These are phyloP conservation scores for Pantherophis alleghaniensis DNA, from an alignment of 2,797 vertebrate genomes.

Conservation along the genomic window DNA sequence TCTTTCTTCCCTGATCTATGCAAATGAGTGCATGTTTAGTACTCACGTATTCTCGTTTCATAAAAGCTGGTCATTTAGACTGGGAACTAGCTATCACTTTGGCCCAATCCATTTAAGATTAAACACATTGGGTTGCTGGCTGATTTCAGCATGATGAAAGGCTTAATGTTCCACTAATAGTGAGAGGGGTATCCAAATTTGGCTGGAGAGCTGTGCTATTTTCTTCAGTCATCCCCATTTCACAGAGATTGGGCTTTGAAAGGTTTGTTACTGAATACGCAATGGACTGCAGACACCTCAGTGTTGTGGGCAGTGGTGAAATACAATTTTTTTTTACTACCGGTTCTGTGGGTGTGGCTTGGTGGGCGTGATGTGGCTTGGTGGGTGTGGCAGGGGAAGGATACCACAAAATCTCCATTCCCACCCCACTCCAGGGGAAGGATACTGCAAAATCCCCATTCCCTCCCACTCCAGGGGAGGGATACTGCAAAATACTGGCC, in stretches of 20 bases:
- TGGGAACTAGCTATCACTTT: neutral
- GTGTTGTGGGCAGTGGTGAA: neutral
- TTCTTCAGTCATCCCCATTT: neutral
- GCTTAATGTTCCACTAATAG: neutral
- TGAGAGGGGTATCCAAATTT: neutral
- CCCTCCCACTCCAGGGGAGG: too few relatives aligned
- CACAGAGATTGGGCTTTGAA: neutral
- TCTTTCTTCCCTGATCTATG: conserved; percentile 64
- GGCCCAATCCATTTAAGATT: neutral
- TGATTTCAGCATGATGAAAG: neutral
- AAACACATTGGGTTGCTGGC: neutral
- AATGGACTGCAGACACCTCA: neutral
- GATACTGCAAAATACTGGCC: too few relatives aligned
- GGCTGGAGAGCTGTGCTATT: neutral
- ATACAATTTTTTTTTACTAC: too few relatives aligned
- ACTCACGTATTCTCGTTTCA: conserved; percentile 27
- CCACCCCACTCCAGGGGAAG: too few relatives aligned
- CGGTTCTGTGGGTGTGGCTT: too few relatives aligned
- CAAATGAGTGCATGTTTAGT: conserved; percentile 52
- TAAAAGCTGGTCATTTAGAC: conserved; percentile 8
- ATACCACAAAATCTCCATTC: too few relatives aligned
- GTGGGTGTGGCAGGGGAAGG: too few relatives aligned
- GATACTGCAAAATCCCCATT: too few relatives aligned
- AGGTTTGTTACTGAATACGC: neutral
- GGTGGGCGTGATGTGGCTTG: too few relatives aligned